These are phyloP conservation scores for Ypsolopha sequella DNA, from an alignment of 2,888 invertebrate genomes.

Conservation along the genomic window DNA sequence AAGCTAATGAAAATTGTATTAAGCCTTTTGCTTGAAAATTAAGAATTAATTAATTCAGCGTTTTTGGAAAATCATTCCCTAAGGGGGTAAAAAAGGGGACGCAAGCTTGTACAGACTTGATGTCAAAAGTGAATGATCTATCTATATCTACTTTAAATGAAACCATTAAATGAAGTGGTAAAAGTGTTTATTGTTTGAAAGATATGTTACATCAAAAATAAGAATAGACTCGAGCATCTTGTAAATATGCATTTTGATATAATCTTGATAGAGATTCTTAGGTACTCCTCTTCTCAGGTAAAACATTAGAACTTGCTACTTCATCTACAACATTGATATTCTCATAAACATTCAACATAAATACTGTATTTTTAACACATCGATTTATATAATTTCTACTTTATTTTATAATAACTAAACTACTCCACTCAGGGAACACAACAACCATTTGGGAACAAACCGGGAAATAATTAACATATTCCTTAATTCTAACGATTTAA, in stretches of 20 bases:
- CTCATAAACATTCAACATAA: conserved; percentile 6
- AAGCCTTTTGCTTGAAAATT: too few species aligned
- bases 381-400: conserved; percentile 20
- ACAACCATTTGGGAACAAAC: conserved; percentile 40
- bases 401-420: conserved; percentile 27
- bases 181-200: conserved; percentile 11
- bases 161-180: background rate
- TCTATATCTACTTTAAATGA: too few species aligned
- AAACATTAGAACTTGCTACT: conserved; percentile 46
- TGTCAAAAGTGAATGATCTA: too few species aligned
- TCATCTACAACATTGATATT: conserved; percentile 31
- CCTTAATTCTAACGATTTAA: conserved; percentile 10
- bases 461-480: background rate
- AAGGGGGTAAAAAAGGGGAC: too few species aligned
- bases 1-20: too few species aligned
- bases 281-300: conserved; percentile 23
- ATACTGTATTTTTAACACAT: conserved; percentile 4
- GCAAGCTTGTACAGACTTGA: too few species aligned
- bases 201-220: conserved; percentile 35
- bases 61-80: too few species aligned
- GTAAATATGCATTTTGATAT: conserved; percentile 29
- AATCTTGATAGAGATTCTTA: conserved; percentile 28
- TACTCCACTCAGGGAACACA: conserved; percentile 47
- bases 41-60: too few species aligned
- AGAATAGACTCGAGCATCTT: conserved; percentile 60